Evolutionary conservation across 2,113 vertebrate species (phyloP), one percentile per base, ranked within the genome.

Genomic region (Dissostichus mawsoni): DNA sequence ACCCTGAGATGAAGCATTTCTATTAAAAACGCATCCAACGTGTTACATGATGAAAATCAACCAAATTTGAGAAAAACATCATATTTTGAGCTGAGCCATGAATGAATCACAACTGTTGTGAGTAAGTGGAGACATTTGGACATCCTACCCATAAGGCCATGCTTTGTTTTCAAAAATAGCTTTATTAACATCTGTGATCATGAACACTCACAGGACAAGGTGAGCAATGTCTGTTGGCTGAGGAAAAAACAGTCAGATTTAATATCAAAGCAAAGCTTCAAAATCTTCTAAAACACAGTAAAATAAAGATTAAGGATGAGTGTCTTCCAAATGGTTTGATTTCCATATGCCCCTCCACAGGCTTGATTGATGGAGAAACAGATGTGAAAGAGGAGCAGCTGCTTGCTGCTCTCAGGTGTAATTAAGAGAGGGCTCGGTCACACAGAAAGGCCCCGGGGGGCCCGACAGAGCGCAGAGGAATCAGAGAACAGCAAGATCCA

Each of bases 331-430:
- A 57, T 80, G 14, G 66, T 55, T 75, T 65, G 52, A 68, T 80
- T 78, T 70, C 55, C 56, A 67, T 58, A 67, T n/a, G 8, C 17
- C 41, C 51, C 62, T 62, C 62, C 62, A 29, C 14, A 47, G 41
- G 44, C 33, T 50, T 81, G 81, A 91, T 64, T 84, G 86, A 86
- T 76, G 82, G 69, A 78, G 76, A 86, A 76, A 58, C 82, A 88
- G 84, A 82, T 84, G 87, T 89, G 74, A 81, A 83, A 84, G 86
- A 67, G 61, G 64, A 89, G 76, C 92, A 92, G 86, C 88, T 92
- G 88, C 74, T 87, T 44, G 0, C 25, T 29, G 74, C 74, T 91
- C 85, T 88, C 87, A 84, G 81, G 89, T 87, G 89, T 89, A 87
- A 91, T 92, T 91, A 90, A 81, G 75, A 88, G 84, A 81, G 61